Percentiles rank a stretch among this genome's conserved stretches.
phyloP scores from a whole-genome alignment of 2,113 vertebrate species.

The Narcine bancroftii region DNA sequence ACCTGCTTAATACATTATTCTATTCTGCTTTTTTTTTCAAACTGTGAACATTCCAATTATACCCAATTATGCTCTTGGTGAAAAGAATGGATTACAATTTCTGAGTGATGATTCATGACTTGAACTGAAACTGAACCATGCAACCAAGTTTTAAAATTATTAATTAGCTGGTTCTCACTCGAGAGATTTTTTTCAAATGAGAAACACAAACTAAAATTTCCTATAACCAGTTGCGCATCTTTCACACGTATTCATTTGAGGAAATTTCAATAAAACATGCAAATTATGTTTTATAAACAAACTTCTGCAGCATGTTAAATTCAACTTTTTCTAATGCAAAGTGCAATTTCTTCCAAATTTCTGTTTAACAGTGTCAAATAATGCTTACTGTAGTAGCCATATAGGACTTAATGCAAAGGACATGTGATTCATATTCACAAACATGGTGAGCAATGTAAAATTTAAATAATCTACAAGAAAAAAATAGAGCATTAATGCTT shows the following conservation, averaged over 20 bases:
- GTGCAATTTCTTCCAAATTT: background rate
- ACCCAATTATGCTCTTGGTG: background rate
- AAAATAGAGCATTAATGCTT: background rate
- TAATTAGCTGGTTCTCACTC: background rate
- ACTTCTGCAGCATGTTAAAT: background rate
- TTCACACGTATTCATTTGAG: background rate
- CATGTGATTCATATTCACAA: background rate
- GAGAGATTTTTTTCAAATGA: background rate
- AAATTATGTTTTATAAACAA: background rate
- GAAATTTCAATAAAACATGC: background rate
- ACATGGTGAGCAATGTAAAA: background rate
- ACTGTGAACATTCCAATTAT: slow-evolving; percentile 27
- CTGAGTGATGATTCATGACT: background rate
- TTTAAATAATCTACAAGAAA: background rate
- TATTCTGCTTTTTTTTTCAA: background rate
- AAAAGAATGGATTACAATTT: slow-evolving; percentile 7
- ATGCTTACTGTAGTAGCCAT: slow-evolving; percentile 26
- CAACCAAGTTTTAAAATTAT: slow-evolving; percentile 20
- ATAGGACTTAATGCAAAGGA: slow-evolving; percentile 13
- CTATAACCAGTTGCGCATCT: background rate
- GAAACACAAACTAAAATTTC: background rate
- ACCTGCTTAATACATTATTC: background rate
- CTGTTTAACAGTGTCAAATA: slow-evolving; percentile 9
- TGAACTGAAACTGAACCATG: slow-evolving; percentile 11
- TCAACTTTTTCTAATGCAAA: background rate